Evolutionary conservation across 2,113 vertebrate genomes (phyloP).

Genomic region (Epinephelus lanceolatus): DNA sequence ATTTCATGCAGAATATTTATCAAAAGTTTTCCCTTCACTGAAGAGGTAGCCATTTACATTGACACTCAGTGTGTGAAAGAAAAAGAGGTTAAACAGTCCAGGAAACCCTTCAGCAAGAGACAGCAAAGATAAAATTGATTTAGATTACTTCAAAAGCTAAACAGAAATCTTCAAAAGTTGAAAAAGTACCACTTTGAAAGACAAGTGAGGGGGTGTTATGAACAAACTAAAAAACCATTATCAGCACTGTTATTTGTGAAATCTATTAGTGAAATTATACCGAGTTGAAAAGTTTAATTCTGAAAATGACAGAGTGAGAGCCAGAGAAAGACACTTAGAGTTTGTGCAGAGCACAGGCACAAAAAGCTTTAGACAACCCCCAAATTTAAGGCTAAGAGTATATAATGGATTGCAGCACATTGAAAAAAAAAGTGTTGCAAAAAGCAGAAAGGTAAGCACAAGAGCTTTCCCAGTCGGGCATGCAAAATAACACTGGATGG

Average conservation of each 20-base stretch:
- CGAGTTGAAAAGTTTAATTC: neutral
- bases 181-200: neutral
- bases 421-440: neutral
- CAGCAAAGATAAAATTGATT: neutral
- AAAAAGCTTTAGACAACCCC: neutral
- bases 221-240: neutral
- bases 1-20: neutral
- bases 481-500: constrained; percentile 22
- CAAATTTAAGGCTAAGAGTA: neutral
- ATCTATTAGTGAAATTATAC: neutral
- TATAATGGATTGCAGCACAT: neutral
- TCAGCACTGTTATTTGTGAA: neutral
- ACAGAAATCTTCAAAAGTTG: neutral
- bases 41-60: neutral
- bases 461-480: constrained; percentile 2
- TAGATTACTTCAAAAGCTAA: neutral
- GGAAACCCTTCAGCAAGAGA: no score
- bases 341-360: neutral
- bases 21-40: neutral
- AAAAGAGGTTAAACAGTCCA: neutral
- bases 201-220: no score
- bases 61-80: neutral
- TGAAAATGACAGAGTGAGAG: neutral
- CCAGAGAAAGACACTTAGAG: no score
- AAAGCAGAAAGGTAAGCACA: constrained; percentile 24